These are phyloP conservation scores for Mobula hypostoma DNA, from an alignment of 2,113 vertebrate species.

Conservation along the genomic window DNA sequence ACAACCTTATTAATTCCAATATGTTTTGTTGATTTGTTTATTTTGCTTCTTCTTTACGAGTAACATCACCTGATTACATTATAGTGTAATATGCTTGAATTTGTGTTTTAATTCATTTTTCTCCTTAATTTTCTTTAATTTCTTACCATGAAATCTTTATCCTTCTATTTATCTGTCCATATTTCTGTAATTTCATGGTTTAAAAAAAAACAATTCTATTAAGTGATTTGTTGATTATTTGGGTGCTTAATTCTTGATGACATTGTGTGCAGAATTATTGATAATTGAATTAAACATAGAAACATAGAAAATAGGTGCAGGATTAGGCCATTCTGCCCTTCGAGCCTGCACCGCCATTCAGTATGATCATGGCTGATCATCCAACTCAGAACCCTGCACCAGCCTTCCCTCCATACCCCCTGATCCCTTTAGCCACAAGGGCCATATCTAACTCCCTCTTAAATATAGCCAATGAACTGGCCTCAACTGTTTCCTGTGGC, in stretches of 20 bases:
- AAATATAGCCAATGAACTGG: too few relatives aligned
- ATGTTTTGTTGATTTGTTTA: background rate
- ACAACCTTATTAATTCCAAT: background rate
- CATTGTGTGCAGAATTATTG: background rate
- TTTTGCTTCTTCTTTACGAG: background rate
- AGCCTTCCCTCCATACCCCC: too few relatives aligned
- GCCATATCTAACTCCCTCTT: too few relatives aligned
- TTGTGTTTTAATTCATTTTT: background rate
- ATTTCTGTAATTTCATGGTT: background rate
- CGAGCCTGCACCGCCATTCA: too few relatives aligned
- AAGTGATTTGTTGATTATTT: background rate
- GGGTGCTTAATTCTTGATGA: background rate
- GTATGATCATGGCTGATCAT: too few relatives aligned
- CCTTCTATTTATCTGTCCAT: background rate
- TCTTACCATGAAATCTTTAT: background rate
- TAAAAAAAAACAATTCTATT: background rate
- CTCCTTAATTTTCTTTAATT: too few relatives aligned
- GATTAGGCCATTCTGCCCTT: too few relatives aligned
- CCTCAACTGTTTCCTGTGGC: too few relatives aligned
- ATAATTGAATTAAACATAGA: background rate
- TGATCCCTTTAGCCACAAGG: too few relatives aligned
- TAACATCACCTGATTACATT: background rate
- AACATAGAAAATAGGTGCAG: too few relatives aligned
- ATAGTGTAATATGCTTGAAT: background rate
- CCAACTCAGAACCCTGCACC: too few relatives aligned